Evolutionary conservation across 64 coral and sea anemone genomes (phyloP), one percentile per base, ranked within the genome.

Genomic region (Hydrozoanthus tunicans): DNA sequence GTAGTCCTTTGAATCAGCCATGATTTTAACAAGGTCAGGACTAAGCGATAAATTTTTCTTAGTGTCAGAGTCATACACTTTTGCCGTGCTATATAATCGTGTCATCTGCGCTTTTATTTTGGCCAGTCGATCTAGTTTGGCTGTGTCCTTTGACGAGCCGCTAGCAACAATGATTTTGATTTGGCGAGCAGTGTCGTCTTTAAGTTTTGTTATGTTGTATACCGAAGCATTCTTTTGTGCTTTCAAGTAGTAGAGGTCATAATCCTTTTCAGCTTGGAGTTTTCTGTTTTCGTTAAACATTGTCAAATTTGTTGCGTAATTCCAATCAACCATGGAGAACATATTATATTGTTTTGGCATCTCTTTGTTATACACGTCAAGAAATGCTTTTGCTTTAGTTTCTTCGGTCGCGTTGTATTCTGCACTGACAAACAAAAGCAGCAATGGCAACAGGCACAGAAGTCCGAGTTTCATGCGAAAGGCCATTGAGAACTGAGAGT

Each of bases 11-110:
- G 92, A 92, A n/a, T 59, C 92, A 9, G 85, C 74, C 90, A 99
- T 66, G 57, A 99, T 94, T 4, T 76, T 56, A 15, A 92, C 77
- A 61, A 99, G 88, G 43, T 91, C 92, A 20, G 97, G 97, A 15
- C 89, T 82, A 5, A 99, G 92, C 58, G 79, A 73, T 3, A 99
- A 68, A 12, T 81, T 83, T 58, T 77, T 94, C 3, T 90, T 86
- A 10, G 58, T 64, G 12, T 9, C 12, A n/a, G 51, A 11, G 53
- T 94, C 83, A 5, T 88, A 74, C 23, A 98, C 91, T 61, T 91
- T 94, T 3, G 76, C 92, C 3, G 82, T 85, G 66, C 92, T 97
- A 60, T 97, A 97, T 23, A 98, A 93, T 11, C 15, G 77, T 59
- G 75, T 58, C 96, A 98, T 98, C 24, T 55, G 3, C 1, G 94